phyloP scores from a whole-genome alignment of 2,113 vertebrate genomes.

The Trinectes maculatus region DNA sequence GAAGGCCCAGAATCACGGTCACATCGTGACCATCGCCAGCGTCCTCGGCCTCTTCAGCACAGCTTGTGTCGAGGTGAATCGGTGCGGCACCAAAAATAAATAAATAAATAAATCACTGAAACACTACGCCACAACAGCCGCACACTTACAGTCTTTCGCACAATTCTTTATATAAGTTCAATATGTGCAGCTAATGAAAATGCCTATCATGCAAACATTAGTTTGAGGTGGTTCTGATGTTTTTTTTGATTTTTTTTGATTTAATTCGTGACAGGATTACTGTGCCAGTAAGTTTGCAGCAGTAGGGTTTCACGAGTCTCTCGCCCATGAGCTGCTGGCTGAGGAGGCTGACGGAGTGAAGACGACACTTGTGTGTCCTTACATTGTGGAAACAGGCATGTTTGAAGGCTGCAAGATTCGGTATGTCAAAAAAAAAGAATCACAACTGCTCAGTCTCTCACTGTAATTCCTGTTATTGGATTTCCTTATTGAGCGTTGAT shows the following conservation, averaged over 20 bases:
- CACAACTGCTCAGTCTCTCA: too few species aligned
- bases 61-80: constrained; percentile 67
- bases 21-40: constrained; percentile 72
- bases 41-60: constrained; percentile 70
- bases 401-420: constrained; percentile 74
- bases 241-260: too few species aligned
- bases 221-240: background rate
- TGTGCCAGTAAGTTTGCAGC: constrained; percentile 80
- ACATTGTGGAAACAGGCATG: constrained; percentile 74
- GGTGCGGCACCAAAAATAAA: background rate
- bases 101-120: too few species aligned
- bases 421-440: constrained; percentile 33
- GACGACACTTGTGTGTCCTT: constrained; percentile 78
- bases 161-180: background rate
- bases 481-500: too few species aligned
- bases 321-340: constrained; percentile 76
- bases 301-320: constrained; percentile 79
- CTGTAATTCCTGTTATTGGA: background rate
- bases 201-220: background rate
- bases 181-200: background rate
- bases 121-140: background rate
- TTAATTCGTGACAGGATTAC: constrained; percentile 70
- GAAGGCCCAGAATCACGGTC: constrained; percentile 62
- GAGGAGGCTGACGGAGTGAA: constrained; percentile 74
- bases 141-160: too few species aligned